Evolutionary conservation across 2,113 vertebrate species (phyloP), one percentile per base, ranked within the genome.

Genomic region (Thalassarche chlororhynchos): DNA sequence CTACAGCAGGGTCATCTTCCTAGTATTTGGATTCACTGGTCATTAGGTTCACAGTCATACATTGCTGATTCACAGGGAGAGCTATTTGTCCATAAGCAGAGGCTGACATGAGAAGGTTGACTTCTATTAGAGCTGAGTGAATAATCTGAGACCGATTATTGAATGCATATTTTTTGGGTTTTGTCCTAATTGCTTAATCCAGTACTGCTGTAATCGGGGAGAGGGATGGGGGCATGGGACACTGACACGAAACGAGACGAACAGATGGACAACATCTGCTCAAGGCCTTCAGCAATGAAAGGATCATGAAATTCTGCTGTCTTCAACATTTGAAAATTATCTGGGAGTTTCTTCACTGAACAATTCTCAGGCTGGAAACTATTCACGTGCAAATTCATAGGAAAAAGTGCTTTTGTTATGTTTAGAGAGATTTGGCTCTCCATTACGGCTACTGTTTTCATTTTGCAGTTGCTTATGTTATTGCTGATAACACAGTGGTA

Each of bases 221-320:
- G 11, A 23, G 12, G 16, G 9, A 40, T 52, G 20, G 10, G 8
- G 4, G 8, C 5, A 46, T 0, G 3, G 40, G 62, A 65, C 54
- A 74, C 0, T 0, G 10, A 36, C 17, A n/a, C 0, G 0, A 10
- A 51, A 32, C 1, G 3, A 10, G 28, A 81, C 1, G 2, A 21
- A 60, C 2, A 46, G 46, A 46, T 10, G 3, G 42, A 66, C 9
- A 60, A 25, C 10, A 57, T n/a, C 21, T 88, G 19, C 13, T 84
- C 29, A 62, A 74, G 28, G 34, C 5, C 23, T 68, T 92, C 36
- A 52, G 2, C 16, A 47, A 32, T 10, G 7, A 81, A 68, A 61
- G 6, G 10, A 34, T 24, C 32, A 42, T 28, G 26, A 89, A 87
- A 78, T 70, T 78, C 32, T 60, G 2, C 17, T 51, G 14, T 60